Conservation (phyloP, 2,797 vertebrate species). For the Gorsachius magnificus region DNA sequence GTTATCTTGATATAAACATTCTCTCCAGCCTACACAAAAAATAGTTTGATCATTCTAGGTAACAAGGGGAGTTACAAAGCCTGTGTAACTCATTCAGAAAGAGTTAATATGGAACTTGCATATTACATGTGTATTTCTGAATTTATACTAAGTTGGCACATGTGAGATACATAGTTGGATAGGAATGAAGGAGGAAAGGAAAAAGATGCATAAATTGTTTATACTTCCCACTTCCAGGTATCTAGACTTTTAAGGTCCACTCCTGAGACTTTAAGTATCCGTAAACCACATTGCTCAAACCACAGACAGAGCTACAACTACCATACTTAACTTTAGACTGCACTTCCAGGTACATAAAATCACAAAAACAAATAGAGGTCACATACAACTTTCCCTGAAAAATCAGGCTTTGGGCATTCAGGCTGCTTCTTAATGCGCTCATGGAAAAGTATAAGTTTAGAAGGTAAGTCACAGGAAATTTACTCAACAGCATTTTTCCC, state of each 20-base stretch:
- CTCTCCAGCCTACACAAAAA: background rate
- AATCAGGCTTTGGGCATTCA: background rate
- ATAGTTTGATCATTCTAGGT: background rate
- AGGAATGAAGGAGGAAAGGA: background rate
- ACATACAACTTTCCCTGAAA: background rate
- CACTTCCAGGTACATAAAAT: background rate
- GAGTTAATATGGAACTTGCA: background rate
- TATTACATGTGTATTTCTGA: background rate
- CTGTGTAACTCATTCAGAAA: background rate
- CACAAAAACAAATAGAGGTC: background rate
- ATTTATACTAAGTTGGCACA: background rate
- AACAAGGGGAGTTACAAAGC: background rate
- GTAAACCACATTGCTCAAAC: background rate
- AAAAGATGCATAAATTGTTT: background rate
- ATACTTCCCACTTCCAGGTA: background rate
- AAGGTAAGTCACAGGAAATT: background rate
- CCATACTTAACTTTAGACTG: background rate
- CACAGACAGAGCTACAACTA: background rate
- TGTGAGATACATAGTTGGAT: rapidly evolving
- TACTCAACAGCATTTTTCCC: background rate
- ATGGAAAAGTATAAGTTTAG: background rate
- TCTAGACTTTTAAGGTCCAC: background rate
- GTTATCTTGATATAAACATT: background rate
- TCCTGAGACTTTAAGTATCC: background rate
- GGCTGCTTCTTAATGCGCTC: background rate